Conservation (phyloP, 2,797 vertebrate species). For the Argya squamiceps region DNA sequence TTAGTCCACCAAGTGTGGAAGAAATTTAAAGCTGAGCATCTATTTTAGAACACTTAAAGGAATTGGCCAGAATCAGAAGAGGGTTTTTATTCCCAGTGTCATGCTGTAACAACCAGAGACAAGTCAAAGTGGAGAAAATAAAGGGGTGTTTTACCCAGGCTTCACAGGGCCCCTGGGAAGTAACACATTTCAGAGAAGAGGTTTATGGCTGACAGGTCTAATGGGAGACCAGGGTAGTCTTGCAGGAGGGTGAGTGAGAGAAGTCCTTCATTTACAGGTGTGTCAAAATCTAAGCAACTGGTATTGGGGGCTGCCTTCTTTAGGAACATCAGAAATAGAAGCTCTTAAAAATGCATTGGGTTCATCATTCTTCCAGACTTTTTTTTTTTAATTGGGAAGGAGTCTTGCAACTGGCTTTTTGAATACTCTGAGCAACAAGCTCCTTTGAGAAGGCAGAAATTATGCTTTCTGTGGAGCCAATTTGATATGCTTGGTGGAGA, state of each 20-base stretch:
- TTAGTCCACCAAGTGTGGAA: background rate
- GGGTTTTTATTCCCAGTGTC: background rate
- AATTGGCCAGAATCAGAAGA: background rate
- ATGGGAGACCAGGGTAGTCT: background rate
- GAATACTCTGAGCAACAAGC: background rate
- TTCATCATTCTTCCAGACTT: background rate
- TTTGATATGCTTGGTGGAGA: background rate
- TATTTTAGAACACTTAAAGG: background rate
- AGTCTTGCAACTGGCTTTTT: background rate
- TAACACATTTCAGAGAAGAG: accelerated
- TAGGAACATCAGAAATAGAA: background rate
- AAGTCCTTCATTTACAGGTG: background rate
- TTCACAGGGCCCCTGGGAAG: background rate
- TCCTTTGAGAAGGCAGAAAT: background rate
- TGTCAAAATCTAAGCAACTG: background rate
- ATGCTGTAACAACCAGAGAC: background rate
- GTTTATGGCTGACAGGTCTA: background rate
- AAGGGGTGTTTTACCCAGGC: background rate
- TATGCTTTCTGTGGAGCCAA: background rate
- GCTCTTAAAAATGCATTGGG: background rate
- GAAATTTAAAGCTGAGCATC: background rate
- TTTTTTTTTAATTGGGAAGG: background rate
- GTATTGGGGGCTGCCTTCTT: background rate
- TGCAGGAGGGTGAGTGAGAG: background rate
- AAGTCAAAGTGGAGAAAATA: background rate